Evolutionary conservation across 2,888 invertebrate genomes (phyloP), one percentile per base, ranked within the genome.

Genomic region (Diogma glabrata): DNA sequence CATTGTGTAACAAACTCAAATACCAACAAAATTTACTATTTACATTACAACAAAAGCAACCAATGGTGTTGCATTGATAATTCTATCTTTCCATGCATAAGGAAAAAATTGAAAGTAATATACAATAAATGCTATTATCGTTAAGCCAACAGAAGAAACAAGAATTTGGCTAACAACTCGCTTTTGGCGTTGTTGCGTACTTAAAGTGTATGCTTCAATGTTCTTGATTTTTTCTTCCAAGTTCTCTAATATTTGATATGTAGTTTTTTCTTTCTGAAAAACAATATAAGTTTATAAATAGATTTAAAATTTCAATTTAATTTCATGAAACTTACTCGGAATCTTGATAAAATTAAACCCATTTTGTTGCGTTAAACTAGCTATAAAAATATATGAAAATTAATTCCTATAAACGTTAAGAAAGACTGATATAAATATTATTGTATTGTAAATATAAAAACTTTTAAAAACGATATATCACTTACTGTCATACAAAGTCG

Each of bases 91-190:
- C 72, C 85, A 78, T 59, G 83, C 81, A 51, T 81, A 79, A 53
- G 86, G 84, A 54, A 88, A 85, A 57, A 84, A 88, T 59, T 82
- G 83, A 70, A 88, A 85, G n/a, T n/a, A n/a, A 64, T 85, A 91
- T 66, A 87, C 84, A 23, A 85, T 63, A 24, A 84, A 66, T 7
- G 85, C 85, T 55, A 82, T 79, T 38, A 87, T 63, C 60, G 84
- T 83, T 4, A 84, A 63, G 12, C 80, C 81, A 33, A 85, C 79
- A 3, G 84, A 82, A 57, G 81, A 77, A 54, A 76, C 75, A 67
- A 78, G 76, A 50, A 94, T 79, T 60, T 84, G 81, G 38, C 87
- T 87, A 47, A 92, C 83, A 56, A 91, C 81, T 48, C 82, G 80
- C 64, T 87, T 87, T 66, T 88, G 87, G 40, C 78, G 78, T 63